Evolutionary conservation across 2,888 invertebrate genomes (phyloP).

Genomic region (Villa cingulata): DNA sequence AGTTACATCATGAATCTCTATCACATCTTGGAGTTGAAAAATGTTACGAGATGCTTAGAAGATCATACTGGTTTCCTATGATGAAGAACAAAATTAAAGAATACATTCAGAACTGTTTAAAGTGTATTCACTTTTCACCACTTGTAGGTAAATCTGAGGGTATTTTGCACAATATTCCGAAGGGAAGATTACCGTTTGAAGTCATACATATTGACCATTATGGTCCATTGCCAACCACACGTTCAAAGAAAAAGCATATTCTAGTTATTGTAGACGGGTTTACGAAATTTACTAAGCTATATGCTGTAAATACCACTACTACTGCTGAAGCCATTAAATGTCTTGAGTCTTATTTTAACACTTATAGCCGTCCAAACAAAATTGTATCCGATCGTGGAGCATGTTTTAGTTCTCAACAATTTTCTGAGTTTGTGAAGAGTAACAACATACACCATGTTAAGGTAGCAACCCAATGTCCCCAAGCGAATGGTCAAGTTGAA

Average conservation of each 20-base stretch:
- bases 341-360: not conserved
- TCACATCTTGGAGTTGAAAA: conserved; percentile 23
- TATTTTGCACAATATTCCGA: too few relatives aligned
- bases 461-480: conserved; percentile 2
- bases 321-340: not conserved
- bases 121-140: conserved; percentile 4
- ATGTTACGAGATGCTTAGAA: conserved; percentile 12
- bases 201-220: too few relatives aligned
- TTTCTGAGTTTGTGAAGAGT: conserved; percentile 20
- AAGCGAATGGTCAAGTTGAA: conserved; percentile 8
- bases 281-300: not conserved
- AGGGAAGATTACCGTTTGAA: too few relatives aligned
- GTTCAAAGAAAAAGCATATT: not conserved
- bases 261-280: not conserved
- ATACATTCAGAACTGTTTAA: conserved; percentile 3
- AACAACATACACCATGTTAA: conserved; percentile 10
- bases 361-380: conserved; percentile 6
- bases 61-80: conserved; percentile 23
- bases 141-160: too few relatives aligned
- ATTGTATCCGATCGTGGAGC: too few relatives aligned
- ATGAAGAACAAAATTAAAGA: conserved; percentile 12
- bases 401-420: conserved; percentile 25
- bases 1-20: conserved; percentile 18
- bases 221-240: not conserved
- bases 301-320: not conserved